Evolutionary conservation across 2,797 vertebrate species (phyloP).

Genomic region (Anas bernieri): DNA sequence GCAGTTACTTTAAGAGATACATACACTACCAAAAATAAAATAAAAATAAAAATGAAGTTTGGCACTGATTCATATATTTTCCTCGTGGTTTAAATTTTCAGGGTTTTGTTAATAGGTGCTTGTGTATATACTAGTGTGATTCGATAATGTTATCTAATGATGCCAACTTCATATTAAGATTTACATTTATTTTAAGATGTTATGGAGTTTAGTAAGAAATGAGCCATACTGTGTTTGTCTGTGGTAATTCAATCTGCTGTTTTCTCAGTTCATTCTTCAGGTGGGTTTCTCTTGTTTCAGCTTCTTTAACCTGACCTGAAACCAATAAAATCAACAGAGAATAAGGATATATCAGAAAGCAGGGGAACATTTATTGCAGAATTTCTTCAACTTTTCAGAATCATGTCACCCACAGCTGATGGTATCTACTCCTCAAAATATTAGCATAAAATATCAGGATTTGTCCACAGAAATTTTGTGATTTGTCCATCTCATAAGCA

Average conservation of each 20-base stretch:
- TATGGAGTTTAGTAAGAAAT: not conserved
- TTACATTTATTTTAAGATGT: not conserved
- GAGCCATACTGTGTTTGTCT: constrained; percentile 74
- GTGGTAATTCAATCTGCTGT: constrained; percentile 72
- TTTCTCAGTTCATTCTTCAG: constrained; percentile 75
- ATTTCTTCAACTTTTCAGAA: not conserved
- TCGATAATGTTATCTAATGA: not conserved
- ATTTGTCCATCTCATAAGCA: not conserved
- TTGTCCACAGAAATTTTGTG: not conserved
- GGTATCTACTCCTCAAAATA: not conserved
- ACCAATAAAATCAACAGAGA: not conserved
- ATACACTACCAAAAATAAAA: not conserved
- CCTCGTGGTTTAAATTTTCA: not conserved
- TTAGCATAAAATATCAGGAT: not conserved
- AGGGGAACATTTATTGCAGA: not conserved
- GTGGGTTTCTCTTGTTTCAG: constrained; percentile 72
- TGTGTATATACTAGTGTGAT: not conserved
- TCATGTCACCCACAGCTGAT: not conserved
- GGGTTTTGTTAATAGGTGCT: not conserved
- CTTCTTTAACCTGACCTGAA: constrained; percentile 77
- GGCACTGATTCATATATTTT: not conserved
- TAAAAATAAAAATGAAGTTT: not conserved
- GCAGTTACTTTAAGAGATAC: not conserved
- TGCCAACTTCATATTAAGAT: not conserved
- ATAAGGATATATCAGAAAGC: not conserved